Percentiles rank a stretch among this genome's conserved stretches.
phyloP scores from a whole-genome alignment of 2,797 vertebrate genomes.

The Coregonus suidteri region DNA sequence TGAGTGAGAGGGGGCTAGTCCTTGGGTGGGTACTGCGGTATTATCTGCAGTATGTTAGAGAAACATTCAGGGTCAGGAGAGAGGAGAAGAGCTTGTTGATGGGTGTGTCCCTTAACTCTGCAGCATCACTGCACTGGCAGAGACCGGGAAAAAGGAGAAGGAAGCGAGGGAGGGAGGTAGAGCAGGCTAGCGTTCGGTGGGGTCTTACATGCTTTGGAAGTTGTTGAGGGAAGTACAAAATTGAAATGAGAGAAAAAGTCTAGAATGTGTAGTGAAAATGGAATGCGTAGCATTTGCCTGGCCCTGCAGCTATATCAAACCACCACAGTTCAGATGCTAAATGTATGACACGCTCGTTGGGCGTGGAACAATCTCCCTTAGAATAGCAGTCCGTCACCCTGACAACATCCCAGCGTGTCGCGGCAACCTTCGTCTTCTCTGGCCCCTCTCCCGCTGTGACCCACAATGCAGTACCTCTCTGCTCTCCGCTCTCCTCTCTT shows the following conservation, averaged over 20 bases:
- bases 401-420: conserved; percentile 37
- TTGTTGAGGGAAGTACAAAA: conserved; percentile 42
- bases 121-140: conserved; percentile 65
- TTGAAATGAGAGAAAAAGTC: neutral
- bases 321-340: conserved; percentile 14
- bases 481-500: neutral
- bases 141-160: conserved; percentile 30
- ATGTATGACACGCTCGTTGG: conserved; percentile 14
- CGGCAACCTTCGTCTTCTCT: conserved; percentile 34
- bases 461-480: conserved; percentile 39
- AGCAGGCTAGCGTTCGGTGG: conserved; percentile 37
- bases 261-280: conserved; percentile 14
- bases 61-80: conserved; percentile 64
- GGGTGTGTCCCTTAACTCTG: conserved; percentile 69
- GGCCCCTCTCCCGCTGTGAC: conserved; percentile 35
- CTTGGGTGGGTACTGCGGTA: conserved; percentile 66
- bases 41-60: conserved; percentile 46
- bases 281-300: neutral
- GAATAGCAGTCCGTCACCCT: conserved; percentile 31
- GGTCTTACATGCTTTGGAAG: conserved; percentile 29
- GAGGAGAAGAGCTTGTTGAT: conserved; percentile 19
- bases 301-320: conserved; percentile 20
- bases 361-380: neutral
- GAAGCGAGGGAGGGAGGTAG: conserved; percentile 37
- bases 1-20: conserved; percentile 25